A percentile compares a stretch with the other conserved stretches of the same genome.
Evolutionary conservation across 1,140 invertebrate genomes (phyloP).

Genomic region (Pomacea maculata): DNA sequence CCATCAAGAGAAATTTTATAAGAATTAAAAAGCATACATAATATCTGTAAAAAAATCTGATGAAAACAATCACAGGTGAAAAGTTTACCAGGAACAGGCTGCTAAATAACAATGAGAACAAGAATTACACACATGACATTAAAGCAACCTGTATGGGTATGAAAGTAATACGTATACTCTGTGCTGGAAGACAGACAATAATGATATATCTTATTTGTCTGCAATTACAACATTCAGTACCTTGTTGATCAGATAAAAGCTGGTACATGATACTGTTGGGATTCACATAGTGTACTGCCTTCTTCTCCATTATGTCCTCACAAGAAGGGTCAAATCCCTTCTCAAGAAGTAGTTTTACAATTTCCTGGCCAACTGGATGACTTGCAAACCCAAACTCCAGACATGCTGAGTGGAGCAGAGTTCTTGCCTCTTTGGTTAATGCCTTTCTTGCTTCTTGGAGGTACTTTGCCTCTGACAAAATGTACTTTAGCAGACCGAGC

Average conservation of each 20-base stretch:
- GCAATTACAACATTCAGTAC: too few species aligned
- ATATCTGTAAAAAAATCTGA: too few species aligned
- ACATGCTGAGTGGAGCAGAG: conserved; percentile 11
- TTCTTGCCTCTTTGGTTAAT: conserved; percentile 11
- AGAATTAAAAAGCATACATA: too few species aligned
- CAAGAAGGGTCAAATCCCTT: conserved; percentile 20
- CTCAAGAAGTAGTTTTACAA: conserved; percentile 13
- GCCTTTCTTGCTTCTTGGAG: background rate
- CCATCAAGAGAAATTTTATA: too few species aligned
- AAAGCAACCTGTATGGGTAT: too few species aligned
- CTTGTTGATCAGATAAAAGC: background rate
- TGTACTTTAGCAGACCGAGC: conserved; percentile 13
- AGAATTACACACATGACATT: too few species aligned
- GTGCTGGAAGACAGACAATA: too few species aligned
- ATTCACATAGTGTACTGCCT: conserved; percentile 31
- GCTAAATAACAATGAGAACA: too few species aligned
- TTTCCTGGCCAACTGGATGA: conserved; percentile 4
- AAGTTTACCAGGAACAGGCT: too few species aligned
- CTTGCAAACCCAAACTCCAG: conserved; percentile 14
- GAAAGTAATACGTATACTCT: too few species aligned
- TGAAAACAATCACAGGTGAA: too few species aligned
- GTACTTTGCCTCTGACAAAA: background rate
- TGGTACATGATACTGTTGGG: conserved; percentile 6
- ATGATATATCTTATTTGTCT: too few species aligned
- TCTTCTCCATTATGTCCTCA: conserved; percentile 20